These are phyloP conservation scores for Oncorhynchus masou DNA, from an alignment of 2,113 vertebrate genomes.

Conservation along the genomic window DNA sequence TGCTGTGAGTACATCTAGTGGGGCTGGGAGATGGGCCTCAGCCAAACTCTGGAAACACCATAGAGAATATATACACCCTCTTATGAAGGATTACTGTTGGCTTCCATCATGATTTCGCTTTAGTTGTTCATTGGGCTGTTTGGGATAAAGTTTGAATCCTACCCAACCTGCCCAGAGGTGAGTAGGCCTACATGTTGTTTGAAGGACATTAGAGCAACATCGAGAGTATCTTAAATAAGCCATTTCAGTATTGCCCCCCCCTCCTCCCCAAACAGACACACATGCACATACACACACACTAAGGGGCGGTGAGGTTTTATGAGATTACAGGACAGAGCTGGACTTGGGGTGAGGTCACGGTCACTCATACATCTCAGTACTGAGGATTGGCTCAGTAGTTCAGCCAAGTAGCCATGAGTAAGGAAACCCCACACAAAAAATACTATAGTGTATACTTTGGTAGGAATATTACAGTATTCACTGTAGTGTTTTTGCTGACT, in stretches of 20 bases:
- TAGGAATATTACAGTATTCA: no score
- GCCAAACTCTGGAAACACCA: not conserved
- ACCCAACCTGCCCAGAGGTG: no score
- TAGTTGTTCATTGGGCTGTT: not conserved
- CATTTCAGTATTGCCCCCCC: no score
- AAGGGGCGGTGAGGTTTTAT: constrained; percentile 16
- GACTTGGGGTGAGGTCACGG: not conserved
- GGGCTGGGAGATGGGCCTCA: not conserved
- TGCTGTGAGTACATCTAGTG: not conserved
- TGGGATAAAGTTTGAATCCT: no score
- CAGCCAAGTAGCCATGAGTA: not conserved
- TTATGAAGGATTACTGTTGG: no score
- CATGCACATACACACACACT: not conserved
- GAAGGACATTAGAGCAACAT: constrained; percentile 39
- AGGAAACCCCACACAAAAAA: no score
- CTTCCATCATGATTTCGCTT: not conserved
- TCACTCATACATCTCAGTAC: constrained; percentile 27
- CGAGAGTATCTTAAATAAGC: no score
- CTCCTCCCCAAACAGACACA: not conserved
- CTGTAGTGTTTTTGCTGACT: no score
- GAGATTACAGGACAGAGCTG: constrained; percentile 38
- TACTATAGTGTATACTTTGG: no score
- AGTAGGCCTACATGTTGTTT: no score
- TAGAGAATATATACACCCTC: no score
- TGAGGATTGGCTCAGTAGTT: constrained; percentile 2